These are phyloP conservation scores for Solenopsis invicta DNA, from an alignment of 1,140 invertebrate genomes.

Conservation along the genomic window DNA sequence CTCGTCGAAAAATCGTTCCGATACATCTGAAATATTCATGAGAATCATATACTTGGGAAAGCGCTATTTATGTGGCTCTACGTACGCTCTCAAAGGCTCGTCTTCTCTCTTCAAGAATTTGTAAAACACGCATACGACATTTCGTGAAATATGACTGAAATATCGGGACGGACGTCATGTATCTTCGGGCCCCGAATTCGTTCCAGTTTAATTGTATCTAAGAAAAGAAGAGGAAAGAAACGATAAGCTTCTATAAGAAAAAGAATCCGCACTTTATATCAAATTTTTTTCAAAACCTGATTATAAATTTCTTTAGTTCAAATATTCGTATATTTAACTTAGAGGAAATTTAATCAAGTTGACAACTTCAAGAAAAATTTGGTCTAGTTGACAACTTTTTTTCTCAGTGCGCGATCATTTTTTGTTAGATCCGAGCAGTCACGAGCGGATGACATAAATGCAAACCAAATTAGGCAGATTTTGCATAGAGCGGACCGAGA, in stretches of 20 bases:
- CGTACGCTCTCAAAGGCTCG: background rate
- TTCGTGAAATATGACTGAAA: background rate
- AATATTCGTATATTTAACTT: too few species aligned
- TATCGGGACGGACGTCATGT: background rate
- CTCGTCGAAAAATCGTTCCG: constrained; percentile 12
- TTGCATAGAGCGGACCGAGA: background rate
- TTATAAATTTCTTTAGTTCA: too few species aligned
- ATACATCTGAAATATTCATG: constrained; percentile 31
- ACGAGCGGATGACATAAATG: background rate
- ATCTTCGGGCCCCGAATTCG: background rate
- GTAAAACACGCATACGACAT: background rate
- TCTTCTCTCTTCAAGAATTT: constrained; percentile 17
- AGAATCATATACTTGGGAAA: constrained; percentile 31
- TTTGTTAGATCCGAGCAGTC: background rate
- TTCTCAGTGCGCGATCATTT: background rate
- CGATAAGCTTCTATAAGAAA: too few species aligned
- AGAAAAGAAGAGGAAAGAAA: background rate
- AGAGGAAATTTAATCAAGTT: too few species aligned
- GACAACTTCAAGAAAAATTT: too few species aligned
- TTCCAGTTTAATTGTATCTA: background rate
- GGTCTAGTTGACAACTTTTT: too few species aligned
- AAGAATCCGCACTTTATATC: too few species aligned
- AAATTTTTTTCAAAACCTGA: too few species aligned
- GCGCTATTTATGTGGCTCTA: constrained; percentile 33
- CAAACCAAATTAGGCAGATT: background rate